Evolutionary conservation across 1,140 invertebrate species (phyloP).

Genomic region (Bombyx mandarina): DNA sequence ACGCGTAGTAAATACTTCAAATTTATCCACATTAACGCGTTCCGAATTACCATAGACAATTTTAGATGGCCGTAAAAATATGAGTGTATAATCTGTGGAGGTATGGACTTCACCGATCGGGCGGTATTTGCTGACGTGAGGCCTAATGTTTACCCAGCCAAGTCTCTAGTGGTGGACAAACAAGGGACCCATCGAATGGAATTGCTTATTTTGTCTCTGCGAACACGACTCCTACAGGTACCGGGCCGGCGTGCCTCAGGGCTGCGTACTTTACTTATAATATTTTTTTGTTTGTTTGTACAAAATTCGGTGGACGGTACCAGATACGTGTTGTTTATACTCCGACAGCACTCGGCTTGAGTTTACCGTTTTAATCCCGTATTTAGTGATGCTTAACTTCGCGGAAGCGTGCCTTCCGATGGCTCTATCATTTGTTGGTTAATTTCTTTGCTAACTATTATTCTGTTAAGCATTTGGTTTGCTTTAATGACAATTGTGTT

Average conservation of each 20-base stretch:
- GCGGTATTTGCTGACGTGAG: constrained; percentile 64
- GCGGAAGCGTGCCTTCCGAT: constrained; percentile 25
- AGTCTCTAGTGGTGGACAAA: constrained; percentile 67
- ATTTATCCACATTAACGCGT: constrained; percentile 1
- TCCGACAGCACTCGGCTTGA: constrained; percentile 24
- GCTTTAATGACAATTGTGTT: too few relatives aligned
- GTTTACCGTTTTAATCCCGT: constrained; percentile 50
- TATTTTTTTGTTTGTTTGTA: constrained; percentile 39
- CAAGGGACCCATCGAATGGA: constrained; percentile 61
- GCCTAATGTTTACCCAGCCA: constrained; percentile 59
- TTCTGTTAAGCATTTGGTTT: background rate
- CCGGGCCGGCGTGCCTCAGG: constrained; percentile 45
- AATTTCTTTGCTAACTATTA: background rate
- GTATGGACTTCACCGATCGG: constrained; percentile 1
- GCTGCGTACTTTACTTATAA: constrained; percentile 26
- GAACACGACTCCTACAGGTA: constrained; percentile 50
- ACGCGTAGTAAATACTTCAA: background rate
- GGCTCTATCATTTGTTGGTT: constrained; percentile 26
- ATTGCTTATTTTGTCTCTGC: constrained; percentile 70
- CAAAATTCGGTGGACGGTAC: constrained; percentile 40
- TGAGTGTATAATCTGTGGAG: background rate
- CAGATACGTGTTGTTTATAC: constrained; percentile 38
- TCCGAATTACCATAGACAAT: constrained; percentile 1
- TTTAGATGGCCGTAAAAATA: background rate
- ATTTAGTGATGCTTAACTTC: constrained; percentile 26